phyloP scores from a whole-genome alignment of 2,888 invertebrate genomes.

The Ceramica pisi region DNA sequence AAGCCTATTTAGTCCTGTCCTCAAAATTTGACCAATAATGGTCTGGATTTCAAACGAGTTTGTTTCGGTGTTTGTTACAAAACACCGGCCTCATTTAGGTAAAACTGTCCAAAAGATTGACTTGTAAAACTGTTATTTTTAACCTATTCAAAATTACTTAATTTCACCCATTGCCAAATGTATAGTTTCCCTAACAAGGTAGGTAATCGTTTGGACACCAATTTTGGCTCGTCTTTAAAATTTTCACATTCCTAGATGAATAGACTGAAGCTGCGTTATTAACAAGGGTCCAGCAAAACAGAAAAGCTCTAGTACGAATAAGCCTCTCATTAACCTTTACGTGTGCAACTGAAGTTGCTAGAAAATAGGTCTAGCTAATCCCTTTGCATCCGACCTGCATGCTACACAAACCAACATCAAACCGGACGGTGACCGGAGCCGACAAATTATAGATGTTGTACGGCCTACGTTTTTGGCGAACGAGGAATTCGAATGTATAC shows the following conservation, averaged over 20 bases:
- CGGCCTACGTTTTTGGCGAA: conserved; percentile 18
- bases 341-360: neutral
- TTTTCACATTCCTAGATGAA: neutral
- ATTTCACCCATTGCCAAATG: no score
- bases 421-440: neutral
- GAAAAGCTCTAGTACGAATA: neutral
- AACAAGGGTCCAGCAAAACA: neutral
- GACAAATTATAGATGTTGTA: conserved; percentile 25
- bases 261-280: neutral
- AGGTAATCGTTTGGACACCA: no score
- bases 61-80: no score
- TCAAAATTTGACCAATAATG: no score
- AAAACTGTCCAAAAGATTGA: no score
- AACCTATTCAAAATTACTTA: no score
- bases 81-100: no score
- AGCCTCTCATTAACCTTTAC: conserved; percentile 27
- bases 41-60: no score
- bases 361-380: conserved; percentile 21
- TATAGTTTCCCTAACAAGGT: no score
- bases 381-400: conserved; percentile 26
- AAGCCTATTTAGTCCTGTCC: no score
- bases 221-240: no score
- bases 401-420: neutral
- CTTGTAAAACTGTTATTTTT: no score
- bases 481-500: neutral